Percentiles rank a stretch among this genome's conserved stretches.
Evolutionary conservation across 1,140 invertebrate genomes (phyloP).

Genomic region (Luehdorfia chinensis): DNA sequence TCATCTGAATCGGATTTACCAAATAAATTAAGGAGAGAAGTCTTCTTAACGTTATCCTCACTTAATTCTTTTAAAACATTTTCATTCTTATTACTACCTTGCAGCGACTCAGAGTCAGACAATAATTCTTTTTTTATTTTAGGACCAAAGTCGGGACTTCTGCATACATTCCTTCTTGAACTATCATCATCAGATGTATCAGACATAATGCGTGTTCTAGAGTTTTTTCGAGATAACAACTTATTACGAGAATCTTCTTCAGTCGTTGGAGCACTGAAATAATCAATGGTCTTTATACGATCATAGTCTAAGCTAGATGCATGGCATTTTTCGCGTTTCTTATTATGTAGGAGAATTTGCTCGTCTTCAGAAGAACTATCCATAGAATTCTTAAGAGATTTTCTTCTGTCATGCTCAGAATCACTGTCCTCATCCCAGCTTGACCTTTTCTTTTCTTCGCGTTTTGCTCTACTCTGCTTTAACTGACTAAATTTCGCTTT

Average conservation of each 20-base stretch:
- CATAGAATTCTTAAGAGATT: conserved; percentile 71
- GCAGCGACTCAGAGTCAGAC: conserved; percentile 71
- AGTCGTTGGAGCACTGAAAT: conserved; percentile 43
- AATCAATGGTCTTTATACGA: conserved; percentile 57
- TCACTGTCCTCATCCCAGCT: conserved; percentile 91
- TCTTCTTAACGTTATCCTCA: conserved; percentile 68
- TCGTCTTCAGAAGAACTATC: conserved; percentile 80
- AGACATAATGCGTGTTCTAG: conserved; percentile 78
- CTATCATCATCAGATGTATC: conserved; percentile 79
- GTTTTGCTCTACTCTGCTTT: conserved; percentile 90
- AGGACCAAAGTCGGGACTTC: conserved; percentile 55
- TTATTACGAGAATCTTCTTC: conserved; percentile 70
- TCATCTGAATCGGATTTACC: conserved; percentile 69
- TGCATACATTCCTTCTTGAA: conserved; percentile 56
- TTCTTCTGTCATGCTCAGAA: conserved; percentile 75
- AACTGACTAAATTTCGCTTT: conserved; percentile 93
- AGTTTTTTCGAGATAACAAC: conserved; percentile 76
- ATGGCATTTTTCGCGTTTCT: conserved; percentile 62
- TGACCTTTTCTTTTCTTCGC: conserved; percentile 91
- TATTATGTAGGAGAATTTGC: conserved; percentile 50
- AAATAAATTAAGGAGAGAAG: conserved; percentile 61
- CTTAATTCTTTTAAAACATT: conserved; percentile 45
- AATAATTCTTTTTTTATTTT: conserved; percentile 65
- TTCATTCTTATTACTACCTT: conserved; percentile 40
- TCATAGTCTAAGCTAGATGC: conserved; percentile 69